These are phyloP conservation scores for Eumeta japonica DNA, from an alignment of 1,140 invertebrate species.

Conservation along the genomic window DNA sequence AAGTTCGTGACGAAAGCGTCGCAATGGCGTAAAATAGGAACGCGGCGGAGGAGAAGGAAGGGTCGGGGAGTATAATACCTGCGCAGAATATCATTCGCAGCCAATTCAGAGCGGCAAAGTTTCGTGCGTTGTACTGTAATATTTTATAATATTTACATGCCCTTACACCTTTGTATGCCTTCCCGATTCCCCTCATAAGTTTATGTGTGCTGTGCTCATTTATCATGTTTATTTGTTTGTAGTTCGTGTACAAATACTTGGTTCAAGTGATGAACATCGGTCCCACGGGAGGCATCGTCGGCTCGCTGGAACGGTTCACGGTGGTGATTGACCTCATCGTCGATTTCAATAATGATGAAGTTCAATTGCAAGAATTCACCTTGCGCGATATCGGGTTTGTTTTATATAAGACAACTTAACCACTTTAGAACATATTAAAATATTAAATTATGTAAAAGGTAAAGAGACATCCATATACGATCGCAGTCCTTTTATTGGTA, in stretches of 20 bases:
- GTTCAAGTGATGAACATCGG: constrained; percentile 53
- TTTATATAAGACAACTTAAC: neutral
- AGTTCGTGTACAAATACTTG: constrained; percentile 50
- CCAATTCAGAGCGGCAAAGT: too few species aligned
- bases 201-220: neutral
- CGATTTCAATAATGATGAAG: constrained; percentile 53
- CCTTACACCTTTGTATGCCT: neutral
- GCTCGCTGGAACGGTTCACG: constrained; percentile 31
- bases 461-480: neutral
- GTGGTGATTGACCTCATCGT: constrained; percentile 41
- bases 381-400: constrained; percentile 44
- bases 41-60: too few species aligned
- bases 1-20: too few species aligned
- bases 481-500: neutral
- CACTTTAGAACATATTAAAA: neutral
- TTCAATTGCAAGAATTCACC: constrained; percentile 48
- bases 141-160: too few species aligned
- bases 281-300: constrained; percentile 45
- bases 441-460: too few species aligned
- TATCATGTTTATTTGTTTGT: constrained; percentile 16
- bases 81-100: too few species aligned
- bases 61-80: too few species aligned
- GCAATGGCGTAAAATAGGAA: too few species aligned
- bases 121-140: too few species aligned
- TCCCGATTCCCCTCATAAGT: neutral